Evolutionary conservation across 2,113 vertebrate genomes (phyloP).

Genomic region (Drymodes brunneopygia): DNA sequence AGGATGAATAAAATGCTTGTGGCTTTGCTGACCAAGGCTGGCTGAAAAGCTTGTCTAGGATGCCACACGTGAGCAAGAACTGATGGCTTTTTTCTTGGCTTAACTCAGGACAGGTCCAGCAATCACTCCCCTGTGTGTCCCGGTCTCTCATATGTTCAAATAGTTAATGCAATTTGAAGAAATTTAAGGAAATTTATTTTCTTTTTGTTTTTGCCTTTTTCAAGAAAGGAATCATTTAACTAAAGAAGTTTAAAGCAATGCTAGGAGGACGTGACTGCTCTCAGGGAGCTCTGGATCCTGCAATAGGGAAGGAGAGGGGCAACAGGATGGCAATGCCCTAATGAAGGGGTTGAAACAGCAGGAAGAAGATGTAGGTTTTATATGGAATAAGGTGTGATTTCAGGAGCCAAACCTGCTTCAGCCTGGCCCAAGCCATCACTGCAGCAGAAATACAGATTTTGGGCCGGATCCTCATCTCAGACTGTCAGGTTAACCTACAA

Average conservation of each 20-base stretch:
- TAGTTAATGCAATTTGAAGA: neutral
- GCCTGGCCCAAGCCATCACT: neutral
- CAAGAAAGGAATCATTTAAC: neutral
- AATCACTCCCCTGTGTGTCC: accelerated
- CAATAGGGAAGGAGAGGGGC: neutral
- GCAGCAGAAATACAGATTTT: neutral
- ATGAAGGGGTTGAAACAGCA: neutral
- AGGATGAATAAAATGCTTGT: neutral
- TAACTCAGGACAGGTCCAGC: neutral
- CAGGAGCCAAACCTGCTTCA: neutral
- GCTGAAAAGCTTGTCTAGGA: neutral
- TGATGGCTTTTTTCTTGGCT: neutral
- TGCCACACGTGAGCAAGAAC: neutral
- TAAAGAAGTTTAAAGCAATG: neutral
- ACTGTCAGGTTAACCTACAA: neutral
- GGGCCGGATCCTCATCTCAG: neutral
- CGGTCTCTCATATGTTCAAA: neutral
- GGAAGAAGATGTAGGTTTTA: neutral
- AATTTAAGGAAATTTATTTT: neutral
- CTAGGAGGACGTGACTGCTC: neutral
- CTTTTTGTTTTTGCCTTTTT: neutral
- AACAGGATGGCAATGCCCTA: accelerated
- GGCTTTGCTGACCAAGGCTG: neutral
- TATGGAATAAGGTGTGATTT: neutral
- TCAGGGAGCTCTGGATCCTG: neutral